Evolutionary conservation across 2,797 vertebrate species (phyloP), one percentile per base, ranked within the genome.

Genomic region (Syncerus caffer): DNA sequence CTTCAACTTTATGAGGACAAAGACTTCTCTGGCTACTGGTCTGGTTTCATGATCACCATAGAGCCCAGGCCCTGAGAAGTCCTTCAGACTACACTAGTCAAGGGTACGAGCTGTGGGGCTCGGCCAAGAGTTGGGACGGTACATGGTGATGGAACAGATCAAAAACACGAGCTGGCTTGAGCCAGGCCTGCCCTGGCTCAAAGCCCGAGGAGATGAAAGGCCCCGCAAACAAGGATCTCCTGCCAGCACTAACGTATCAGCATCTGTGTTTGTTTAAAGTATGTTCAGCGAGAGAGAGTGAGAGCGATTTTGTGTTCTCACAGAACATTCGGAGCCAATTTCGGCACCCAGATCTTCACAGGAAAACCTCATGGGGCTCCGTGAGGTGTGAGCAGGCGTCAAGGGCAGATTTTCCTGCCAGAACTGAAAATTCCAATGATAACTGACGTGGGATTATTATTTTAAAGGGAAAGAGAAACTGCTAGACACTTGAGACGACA

Each of bases 251-350:
- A 92, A 93, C 60, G 83, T 95, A 96, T 90, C 90, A 62, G 84
- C 96, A 97, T 98, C 94, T 98, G 96, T 95, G 94, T 96, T 96
- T 97, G 89, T 88, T 98, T 98, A 98, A 98, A 98, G 97, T 83
- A 71, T 42, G 89, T 78, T 96, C 71, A 95, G 82, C 0, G 31
- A 96, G 88, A 92, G 84, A 85, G 85, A 96, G 83, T 53, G 85
- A 96, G 82, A 47, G 89, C 1, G 92, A 97, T 85, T 97, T 93
- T 97, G 96, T 97, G 96, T 96, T 97, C 96, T 95, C 38, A 7
- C 58, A 92, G 89, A 96, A 97, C 95, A 97, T 97, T 98, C 83
- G 4, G 90, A 96, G 96, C 95, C 97, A 96, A 97, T 97, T 98
- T 98, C 47, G 3, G 96, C 97, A 97, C 97, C 97, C 96, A 96